phyloP scores from a whole-genome alignment of 2,113 vertebrate species.

The Calcarius ornatus region DNA sequence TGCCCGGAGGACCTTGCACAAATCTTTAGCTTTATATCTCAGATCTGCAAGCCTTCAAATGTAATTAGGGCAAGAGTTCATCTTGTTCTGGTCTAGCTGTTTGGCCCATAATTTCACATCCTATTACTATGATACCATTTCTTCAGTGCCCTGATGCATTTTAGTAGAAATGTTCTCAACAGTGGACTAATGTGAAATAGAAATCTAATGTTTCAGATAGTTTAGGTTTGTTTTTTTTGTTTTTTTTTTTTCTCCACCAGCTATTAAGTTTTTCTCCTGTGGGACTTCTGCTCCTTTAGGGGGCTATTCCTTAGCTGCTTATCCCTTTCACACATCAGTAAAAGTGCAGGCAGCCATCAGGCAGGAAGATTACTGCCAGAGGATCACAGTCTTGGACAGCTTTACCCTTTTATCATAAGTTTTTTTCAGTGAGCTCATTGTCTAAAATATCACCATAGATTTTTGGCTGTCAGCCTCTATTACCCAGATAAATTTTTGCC shows the following conservation, averaged over 20 bases:
- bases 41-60: fast-evolving
- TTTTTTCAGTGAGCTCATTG: neutral
- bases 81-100: neutral
- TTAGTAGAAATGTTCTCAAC: neutral
- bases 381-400: neutral
- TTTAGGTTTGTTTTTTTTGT: neutral
- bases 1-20: neutral
- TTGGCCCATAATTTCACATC: neutral
- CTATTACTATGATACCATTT: neutral
- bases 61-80: neutral
- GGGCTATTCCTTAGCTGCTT: neutral
- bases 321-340: neutral
- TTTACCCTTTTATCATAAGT: neutral
- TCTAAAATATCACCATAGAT: neutral
- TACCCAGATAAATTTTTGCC: neutral
- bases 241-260: neutral
- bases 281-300: neutral
- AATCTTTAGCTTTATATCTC: neutral
- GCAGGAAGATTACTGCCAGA: neutral
- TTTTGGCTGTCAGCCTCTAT: neutral
- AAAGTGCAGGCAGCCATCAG: neutral
- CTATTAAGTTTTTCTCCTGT: neutral
- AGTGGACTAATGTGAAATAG: neutral
- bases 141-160: neutral
- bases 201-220: neutral